A percentile compares a stretch with the other conserved stretches of the same genome.
Conservation (phyloP, 2,113 vertebrate genomes). For the Phyllostomus discolor region DNA sequence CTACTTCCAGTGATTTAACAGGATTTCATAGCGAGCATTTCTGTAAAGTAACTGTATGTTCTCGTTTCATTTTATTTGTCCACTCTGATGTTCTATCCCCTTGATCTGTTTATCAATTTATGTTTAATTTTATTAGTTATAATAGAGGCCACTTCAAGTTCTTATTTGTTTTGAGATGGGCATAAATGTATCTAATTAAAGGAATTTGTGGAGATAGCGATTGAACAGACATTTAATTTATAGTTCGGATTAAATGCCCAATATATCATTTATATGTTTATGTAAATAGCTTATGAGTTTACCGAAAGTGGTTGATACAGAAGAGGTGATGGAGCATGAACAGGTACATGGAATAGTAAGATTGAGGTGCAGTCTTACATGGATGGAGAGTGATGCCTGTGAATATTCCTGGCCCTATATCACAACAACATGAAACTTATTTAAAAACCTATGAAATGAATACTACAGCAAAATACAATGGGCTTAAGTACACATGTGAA, state of each 20-base stretch:
- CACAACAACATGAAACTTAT: slow-evolving; percentile 9
- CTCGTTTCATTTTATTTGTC: background rate
- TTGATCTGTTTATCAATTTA: background rate
- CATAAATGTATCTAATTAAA: background rate
- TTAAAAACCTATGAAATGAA: background rate
- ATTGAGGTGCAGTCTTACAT: background rate
- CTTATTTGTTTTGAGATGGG: background rate
- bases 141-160: background rate
- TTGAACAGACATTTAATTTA: background rate
- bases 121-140: slow-evolving; percentile 18
- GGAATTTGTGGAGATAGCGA: background rate
- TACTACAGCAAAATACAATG: background rate
- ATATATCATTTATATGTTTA: background rate
- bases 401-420: background rate
- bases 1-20: background rate
- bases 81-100: background rate
- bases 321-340: background rate
- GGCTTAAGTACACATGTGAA: background rate
- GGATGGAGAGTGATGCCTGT: background rate
- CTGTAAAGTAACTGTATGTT: background rate
- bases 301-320: background rate
- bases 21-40: background rate
- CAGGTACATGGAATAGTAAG: background rate
- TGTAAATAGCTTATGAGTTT: background rate
- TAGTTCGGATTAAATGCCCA: background rate